These are phyloP conservation scores for Mesoclemmys tuberculata DNA, from an alignment of 2,113 vertebrate species.

Conservation along the genomic window DNA sequence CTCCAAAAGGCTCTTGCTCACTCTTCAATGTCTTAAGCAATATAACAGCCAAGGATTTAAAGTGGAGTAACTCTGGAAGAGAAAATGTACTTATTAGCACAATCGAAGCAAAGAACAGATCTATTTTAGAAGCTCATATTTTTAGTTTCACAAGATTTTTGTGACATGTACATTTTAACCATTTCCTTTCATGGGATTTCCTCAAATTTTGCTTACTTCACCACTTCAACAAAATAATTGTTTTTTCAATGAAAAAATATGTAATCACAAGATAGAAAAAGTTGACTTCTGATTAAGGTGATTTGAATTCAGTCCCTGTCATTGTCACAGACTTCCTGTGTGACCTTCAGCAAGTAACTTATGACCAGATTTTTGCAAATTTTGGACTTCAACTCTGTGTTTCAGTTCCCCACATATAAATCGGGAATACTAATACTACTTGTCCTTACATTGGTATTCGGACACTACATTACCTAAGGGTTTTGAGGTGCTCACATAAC, in stretches of 20 bases:
- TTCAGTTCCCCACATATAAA: neutral
- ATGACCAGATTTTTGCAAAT: neutral
- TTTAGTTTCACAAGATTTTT: neutral
- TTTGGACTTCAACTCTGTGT: neutral
- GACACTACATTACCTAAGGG: neutral
- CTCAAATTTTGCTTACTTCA: neutral
- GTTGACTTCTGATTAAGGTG: neutral
- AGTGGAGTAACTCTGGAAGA: neutral
- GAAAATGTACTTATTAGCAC: neutral
- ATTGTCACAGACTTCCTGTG: fast-evolving
- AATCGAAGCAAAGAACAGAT: neutral
- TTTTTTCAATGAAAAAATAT: neutral
- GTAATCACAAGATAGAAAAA: neutral
- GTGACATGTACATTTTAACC: neutral
- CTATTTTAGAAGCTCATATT: neutral
- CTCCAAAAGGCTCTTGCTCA: neutral
- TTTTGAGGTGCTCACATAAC: neutral
- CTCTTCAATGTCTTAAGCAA: neutral
- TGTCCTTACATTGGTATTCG: neutral
- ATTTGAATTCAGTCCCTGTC: neutral
- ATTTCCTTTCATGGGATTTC: neutral
- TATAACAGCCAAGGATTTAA: neutral
- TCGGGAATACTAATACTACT: neutral
- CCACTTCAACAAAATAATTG: fast-evolving
- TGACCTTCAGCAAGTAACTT: neutral